These are phyloP conservation scores for Pipistrellus pygmaeus DNA, from an alignment of 2,797 vertebrate genomes.

Conservation along the genomic window DNA sequence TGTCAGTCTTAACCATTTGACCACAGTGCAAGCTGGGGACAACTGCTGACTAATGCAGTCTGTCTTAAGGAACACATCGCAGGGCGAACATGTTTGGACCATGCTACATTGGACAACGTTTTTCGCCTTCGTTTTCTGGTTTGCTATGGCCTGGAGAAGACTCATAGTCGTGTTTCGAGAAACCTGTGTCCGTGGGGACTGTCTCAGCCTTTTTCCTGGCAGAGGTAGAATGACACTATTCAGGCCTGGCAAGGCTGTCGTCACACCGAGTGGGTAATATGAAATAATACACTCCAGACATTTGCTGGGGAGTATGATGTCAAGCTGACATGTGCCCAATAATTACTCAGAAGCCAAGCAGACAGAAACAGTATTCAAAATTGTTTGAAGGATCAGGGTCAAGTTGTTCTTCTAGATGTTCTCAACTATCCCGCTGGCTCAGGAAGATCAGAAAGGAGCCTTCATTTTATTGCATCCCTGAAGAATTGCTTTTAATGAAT, in stretches of 20 bases:
- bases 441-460: background rate
- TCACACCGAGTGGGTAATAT: background rate
- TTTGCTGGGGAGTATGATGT: background rate
- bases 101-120: background rate
- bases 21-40: background rate
- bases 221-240: background rate
- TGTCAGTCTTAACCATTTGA: background rate
- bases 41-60: background rate
- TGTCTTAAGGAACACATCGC: background rate
- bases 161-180: background rate
- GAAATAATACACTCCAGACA: background rate
- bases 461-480: background rate
- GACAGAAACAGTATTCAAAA: slow-evolving; percentile 29
- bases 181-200: background rate
- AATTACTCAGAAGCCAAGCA: slow-evolving; percentile 20
- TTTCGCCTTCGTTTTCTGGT: background rate
- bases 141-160: background rate
- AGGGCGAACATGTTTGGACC: background rate
- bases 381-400: background rate
- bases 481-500: slow-evolving; percentile 2
- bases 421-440: background rate
- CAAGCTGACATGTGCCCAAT: background rate
- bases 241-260: background rate
- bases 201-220: background rate
- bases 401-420: background rate